These are phyloP conservation scores for Enteromius paludinosus DNA, from an alignment of 2,797 vertebrate genomes.

Conservation along the genomic window DNA sequence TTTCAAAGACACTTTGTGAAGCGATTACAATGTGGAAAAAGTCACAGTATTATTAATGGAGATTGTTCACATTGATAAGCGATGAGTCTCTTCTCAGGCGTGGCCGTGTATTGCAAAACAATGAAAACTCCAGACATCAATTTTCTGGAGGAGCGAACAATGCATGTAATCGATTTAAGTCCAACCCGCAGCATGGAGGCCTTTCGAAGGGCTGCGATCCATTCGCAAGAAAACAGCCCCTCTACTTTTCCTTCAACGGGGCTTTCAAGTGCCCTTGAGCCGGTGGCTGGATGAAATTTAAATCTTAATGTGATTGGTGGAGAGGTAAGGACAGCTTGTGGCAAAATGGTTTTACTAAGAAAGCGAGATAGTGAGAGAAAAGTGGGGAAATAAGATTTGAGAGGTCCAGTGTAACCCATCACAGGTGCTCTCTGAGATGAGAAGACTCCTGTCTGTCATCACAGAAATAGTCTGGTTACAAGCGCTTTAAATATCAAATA, in stretches of 20 bases:
- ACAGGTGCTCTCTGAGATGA: slow-evolving; percentile 20
- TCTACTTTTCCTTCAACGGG: slow-evolving; percentile 17
- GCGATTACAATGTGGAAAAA: slow-evolving; percentile 15
- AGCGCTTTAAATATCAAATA: slow-evolving; percentile 14
- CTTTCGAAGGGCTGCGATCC: slow-evolving; percentile 38
- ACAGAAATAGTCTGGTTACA: slow-evolving; percentile 8
- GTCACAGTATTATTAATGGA: slow-evolving; percentile 54
- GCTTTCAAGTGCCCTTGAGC: slow-evolving; percentile 56
- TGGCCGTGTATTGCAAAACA: slow-evolving; percentile 37
- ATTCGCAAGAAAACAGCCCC: slow-evolving; percentile 36
- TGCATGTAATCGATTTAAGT: slow-evolving; percentile 62
- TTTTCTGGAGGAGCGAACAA: slow-evolving; percentile 57
- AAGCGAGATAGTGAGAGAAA: slow-evolving; percentile 9
- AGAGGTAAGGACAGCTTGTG: slow-evolving; percentile 22
- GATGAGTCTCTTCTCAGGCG: slow-evolving; percentile 35
- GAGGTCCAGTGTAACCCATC: slow-evolving; percentile 9
- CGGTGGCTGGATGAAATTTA: slow-evolving; percentile 54
- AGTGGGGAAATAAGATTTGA: slow-evolving; percentile 20
- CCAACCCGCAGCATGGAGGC: slow-evolving; percentile 43
- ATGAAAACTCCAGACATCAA: slow-evolving; percentile 51
- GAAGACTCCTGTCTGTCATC: slow-evolving; percentile 7
- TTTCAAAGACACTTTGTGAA: slow-evolving; percentile 36
- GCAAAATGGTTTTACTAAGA: slow-evolving; percentile 31
- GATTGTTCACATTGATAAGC: slow-evolving; percentile 52
- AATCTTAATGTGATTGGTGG: slow-evolving; percentile 60